These are phyloP conservation scores for Macrotus californicus DNA, from an alignment of 2,113 vertebrate species.

Conservation along the genomic window DNA sequence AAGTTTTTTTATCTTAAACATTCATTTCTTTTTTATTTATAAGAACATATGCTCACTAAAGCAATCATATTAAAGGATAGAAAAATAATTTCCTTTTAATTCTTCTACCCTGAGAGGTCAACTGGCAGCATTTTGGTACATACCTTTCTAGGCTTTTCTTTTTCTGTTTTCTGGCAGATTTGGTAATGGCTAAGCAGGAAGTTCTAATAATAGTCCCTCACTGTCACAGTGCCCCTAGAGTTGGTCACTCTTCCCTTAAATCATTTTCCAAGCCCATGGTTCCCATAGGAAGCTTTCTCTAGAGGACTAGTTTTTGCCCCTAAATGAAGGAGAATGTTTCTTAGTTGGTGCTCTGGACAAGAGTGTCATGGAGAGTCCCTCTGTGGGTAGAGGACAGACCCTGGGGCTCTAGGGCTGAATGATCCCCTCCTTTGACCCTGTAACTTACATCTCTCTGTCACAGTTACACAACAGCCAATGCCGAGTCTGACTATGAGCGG, in stretches of 20 bases:
- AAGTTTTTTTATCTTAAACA: not conserved
- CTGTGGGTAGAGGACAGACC: not conserved
- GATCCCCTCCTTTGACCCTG: not conserved
- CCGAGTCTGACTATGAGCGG: conserved; percentile 91
- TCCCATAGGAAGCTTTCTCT: not conserved
- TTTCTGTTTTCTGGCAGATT: not conserved
- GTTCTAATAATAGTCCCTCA: not conserved
- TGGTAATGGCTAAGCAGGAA: not conserved
- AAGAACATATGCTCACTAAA: not conserved
- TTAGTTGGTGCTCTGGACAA: not conserved
- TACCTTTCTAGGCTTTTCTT: not conserved
- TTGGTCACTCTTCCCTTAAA: not conserved
- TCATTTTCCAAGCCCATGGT: not conserved
- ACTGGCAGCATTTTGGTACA: not conserved
- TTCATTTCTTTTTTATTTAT: not conserved
- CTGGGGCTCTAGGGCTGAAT: not conserved
- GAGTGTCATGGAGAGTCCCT: not conserved
- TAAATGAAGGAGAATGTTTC: not conserved
- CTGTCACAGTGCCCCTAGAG: not conserved
- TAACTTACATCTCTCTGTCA: not conserved
- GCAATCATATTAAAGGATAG: not conserved
- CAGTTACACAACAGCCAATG: conserved; percentile 93
- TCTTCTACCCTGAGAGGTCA: not conserved
- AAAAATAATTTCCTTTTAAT: not conserved
- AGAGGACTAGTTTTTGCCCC: not conserved